Conservation (phyloP, 2,113 vertebrate genomes). For the Carassius auratus region DNA sequence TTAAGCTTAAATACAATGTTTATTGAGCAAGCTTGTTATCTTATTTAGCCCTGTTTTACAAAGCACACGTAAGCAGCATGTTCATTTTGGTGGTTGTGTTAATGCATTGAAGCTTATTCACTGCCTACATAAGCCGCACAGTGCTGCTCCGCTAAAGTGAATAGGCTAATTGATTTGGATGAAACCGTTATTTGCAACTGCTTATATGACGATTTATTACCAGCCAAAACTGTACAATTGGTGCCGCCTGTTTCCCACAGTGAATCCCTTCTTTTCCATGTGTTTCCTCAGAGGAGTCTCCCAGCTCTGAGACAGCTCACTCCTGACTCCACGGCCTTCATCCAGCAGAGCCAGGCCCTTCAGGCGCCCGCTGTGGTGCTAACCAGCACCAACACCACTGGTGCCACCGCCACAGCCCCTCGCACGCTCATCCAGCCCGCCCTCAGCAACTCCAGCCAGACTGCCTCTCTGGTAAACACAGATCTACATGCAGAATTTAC, state of each 20-base stretch:
- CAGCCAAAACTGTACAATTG: neutral
- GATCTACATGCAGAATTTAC: neutral
- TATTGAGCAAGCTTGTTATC: neutral
- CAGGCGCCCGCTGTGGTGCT: slow-evolving; percentile 78
- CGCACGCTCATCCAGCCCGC: slow-evolving; percentile 87
- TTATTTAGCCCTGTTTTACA: neutral
- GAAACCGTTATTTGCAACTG: neutral
- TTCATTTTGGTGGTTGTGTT: neutral
- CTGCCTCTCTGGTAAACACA: slow-evolving; percentile 79
- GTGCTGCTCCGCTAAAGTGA: no score
- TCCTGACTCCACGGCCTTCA: slow-evolving; percentile 92
- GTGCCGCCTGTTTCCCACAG: neutral
- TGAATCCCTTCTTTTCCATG: neutral
- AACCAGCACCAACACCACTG: slow-evolving; percentile 66
- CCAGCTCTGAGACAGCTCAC: slow-evolving; percentile 95
- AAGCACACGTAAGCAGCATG: neutral
- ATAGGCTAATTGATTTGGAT: neutral
- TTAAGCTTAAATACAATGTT: neutral
- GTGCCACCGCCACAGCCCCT: slow-evolving; percentile 72
- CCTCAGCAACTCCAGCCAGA: slow-evolving; percentile 84
- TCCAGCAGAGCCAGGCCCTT: slow-evolving; percentile 92
- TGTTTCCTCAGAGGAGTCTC: slow-evolving; percentile 86
- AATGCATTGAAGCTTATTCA: neutral
- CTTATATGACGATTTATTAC: neutral
- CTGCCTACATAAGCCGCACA: neutral